Conservation (phyloP, 2,888 invertebrate genomes). For the Scaeva pyrastri region DNA sequence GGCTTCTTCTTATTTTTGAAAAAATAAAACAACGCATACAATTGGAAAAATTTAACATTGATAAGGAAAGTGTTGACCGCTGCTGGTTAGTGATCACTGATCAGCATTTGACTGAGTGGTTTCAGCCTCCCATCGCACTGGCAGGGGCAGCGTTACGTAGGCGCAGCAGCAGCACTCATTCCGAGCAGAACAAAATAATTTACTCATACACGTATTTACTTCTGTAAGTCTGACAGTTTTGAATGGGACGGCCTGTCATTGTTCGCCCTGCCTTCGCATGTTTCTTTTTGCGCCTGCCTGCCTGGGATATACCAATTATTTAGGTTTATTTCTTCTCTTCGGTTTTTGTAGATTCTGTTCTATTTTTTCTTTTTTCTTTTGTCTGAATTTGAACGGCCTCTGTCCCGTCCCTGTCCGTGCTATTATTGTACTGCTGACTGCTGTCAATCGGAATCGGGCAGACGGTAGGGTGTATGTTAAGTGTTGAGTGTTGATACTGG, state of each 20-base stretch:
- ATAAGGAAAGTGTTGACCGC: constrained; percentile 70
- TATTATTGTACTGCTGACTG: constrained; percentile 70
- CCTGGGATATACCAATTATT: constrained; percentile 48
- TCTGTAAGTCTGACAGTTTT: constrained; percentile 28
- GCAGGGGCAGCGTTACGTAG: neutral
- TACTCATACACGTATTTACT: neutral
- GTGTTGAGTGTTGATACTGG: constrained; percentile 5
- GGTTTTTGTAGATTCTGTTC: constrained; percentile 35
- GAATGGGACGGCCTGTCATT: constrained; percentile 26
- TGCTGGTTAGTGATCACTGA: constrained; percentile 65
- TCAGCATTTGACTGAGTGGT: constrained; percentile 70
- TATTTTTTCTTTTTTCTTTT: constrained; percentile 30
- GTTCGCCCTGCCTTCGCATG: no score
- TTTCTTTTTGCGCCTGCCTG: constrained; percentile 38
- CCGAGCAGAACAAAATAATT: neutral
- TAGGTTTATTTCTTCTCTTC: constrained; percentile 23
- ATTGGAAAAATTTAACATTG: constrained; percentile 38
- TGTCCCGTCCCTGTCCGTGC: constrained; percentile 59
- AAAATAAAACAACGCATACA: constrained; percentile 31
- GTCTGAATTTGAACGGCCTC: constrained; percentile 57
- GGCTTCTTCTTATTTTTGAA: constrained; percentile 34
- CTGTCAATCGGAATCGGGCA: no score
- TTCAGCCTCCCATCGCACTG: constrained; percentile 12
- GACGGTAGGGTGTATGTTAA: constrained; percentile 37
- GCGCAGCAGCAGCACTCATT: neutral